A percentile compares a stretch with the other conserved stretches of the same genome.
These are phyloP conservation scores for Heliothis virescens DNA, from an alignment of 1,140 invertebrate genomes.

Conservation along the genomic window DNA sequence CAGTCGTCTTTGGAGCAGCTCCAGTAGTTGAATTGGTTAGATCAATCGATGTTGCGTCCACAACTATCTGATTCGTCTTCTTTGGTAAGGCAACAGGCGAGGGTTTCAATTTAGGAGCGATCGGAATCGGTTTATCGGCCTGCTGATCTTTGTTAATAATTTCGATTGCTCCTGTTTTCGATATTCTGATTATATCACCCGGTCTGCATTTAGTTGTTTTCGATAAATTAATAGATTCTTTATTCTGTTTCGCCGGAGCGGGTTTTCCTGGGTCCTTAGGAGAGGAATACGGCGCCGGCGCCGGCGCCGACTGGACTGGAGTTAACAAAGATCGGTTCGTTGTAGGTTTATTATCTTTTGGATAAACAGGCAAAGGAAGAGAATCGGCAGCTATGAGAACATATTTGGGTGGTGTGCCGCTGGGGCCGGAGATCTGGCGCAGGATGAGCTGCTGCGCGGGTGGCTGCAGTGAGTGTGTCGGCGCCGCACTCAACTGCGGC, in stretches of 20 bases:
- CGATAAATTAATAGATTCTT: too few relatives aligned
- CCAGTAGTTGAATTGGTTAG: not conserved
- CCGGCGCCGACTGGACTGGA: too few relatives aligned
- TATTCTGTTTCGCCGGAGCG: not conserved
- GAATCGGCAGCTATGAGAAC: constrained; percentile 4
- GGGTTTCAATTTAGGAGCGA: not conserved
- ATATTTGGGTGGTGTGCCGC: not conserved
- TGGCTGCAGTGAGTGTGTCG: not conserved
- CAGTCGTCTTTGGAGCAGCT: not conserved
- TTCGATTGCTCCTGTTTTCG: constrained; percentile 47
- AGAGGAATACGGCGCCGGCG: too few relatives aligned
- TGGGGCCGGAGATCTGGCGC: not conserved
- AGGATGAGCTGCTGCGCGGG: not conserved
- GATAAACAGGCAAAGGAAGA: not conserved
- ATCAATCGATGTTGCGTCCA: not conserved
- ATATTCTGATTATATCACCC: constrained; percentile 55
- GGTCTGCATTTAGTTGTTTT: constrained; percentile 46
- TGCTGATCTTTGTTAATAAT: constrained; percentile 13
- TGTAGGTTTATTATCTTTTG: not conserved
- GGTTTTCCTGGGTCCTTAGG: too few relatives aligned
- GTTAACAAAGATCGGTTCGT: too few relatives aligned
- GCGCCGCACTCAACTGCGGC: too few relatives aligned
- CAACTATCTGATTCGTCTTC: not conserved
- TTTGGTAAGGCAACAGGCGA: not conserved
- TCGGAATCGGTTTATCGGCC: not conserved